phyloP scores from a whole-genome alignment of 2,888 invertebrate genomes.

The Idaea biselata region DNA sequence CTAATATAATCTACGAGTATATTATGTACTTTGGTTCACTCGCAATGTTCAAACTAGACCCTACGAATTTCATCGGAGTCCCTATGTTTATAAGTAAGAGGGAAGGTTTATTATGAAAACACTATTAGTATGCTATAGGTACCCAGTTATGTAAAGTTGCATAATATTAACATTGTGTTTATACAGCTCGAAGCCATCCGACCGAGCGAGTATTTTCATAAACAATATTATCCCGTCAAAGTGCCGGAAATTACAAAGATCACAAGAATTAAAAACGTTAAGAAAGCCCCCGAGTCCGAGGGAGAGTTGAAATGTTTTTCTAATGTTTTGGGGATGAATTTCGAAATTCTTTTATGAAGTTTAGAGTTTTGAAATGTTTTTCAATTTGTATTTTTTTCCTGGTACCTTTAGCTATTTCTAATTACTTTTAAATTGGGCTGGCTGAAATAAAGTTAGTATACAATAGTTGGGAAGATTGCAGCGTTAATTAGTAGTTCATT shows the following conservation, averaged over 20 bases:
- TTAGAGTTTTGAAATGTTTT: neutral
- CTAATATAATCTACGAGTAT: too few relatives aligned
- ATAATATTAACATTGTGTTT: neutral
- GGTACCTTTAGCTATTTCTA: neutral
- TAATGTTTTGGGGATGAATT: constrained; percentile 9
- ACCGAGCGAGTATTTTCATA: constrained; percentile 25
- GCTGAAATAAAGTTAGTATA: neutral
- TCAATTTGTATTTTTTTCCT: neutral
- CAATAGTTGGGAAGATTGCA: neutral
- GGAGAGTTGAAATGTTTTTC: constrained; percentile 13
- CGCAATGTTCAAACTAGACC: neutral
- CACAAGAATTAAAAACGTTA: constrained; percentile 23
- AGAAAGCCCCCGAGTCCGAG: constrained; percentile 20
- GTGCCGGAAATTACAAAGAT: constrained; percentile 41
- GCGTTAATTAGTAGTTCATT: neutral
- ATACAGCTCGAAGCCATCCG: neutral
- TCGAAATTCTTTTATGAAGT: neutral
- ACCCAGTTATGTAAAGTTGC: neutral
- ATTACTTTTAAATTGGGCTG: neutral
- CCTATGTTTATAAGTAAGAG: neutral
- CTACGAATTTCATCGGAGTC: neutral
- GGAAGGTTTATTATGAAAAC: neutral
- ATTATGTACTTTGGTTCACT: too few relatives aligned
- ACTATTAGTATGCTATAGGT: neutral
- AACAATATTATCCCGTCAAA: constrained; percentile 41